Percentiles rank a stretch among this genome's conserved stretches.
Evolutionary conservation across 2,797 vertebrate species (phyloP).

Genomic region (Mormyrops boulengeri): DNA sequence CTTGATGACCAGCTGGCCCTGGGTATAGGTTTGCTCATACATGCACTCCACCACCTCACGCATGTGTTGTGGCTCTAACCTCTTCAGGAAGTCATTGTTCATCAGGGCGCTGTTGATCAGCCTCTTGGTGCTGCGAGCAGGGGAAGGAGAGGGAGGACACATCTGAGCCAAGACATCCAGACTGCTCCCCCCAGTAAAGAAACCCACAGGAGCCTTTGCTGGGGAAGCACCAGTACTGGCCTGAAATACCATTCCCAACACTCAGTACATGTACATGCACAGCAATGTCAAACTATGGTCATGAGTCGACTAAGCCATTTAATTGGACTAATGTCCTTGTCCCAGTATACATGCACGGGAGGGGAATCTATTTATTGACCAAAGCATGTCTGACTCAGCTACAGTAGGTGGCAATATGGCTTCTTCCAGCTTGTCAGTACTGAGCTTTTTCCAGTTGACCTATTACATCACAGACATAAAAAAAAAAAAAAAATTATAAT

Average conservation of each 20-base stretch:
- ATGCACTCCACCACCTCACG: conserved; percentile 69
- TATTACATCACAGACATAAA: neutral
- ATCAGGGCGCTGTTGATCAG: conserved; percentile 66
- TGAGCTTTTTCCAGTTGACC: neutral
- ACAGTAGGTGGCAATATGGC: neutral
- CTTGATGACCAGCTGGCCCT: conserved; percentile 63
- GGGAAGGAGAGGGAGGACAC: neutral
- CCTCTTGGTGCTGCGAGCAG: conserved; percentile 53
- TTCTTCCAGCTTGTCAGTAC: neutral
- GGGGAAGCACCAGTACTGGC: neutral
- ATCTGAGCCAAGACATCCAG: neutral
- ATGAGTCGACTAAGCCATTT: neutral
- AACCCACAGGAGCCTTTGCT: neutral
- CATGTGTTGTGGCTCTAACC: conserved; percentile 63
- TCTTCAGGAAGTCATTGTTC: conserved; percentile 71
- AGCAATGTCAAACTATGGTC: neutral
- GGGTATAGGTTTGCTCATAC: conserved; percentile 57
- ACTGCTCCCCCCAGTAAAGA: neutral
- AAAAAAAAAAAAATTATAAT: neutral
- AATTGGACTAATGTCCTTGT: too few relatives aligned
- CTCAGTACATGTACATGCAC: neutral
- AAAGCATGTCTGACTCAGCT: neutral
- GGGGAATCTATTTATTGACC: neutral
- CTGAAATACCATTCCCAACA: neutral
- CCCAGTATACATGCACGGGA: neutral